Evolutionary conservation across 2,888 invertebrate genomes (phyloP).

Genomic region (Cepaea hortensis): DNA sequence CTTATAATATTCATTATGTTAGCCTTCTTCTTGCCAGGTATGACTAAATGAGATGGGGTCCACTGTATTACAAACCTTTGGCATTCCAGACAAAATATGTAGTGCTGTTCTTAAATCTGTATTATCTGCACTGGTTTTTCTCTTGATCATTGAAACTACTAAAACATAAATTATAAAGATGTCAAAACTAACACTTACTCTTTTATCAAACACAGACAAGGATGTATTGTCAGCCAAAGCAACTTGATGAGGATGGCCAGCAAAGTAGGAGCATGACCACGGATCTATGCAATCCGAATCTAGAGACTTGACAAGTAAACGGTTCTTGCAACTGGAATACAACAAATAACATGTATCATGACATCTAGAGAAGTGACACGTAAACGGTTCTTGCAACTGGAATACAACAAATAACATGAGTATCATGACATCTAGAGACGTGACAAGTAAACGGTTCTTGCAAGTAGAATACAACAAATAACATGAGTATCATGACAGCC

Average conservation of each 20-base stretch:
- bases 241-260: constrained; percentile 63
- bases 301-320: constrained; percentile 45
- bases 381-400: not conserved
- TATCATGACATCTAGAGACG: constrained; percentile 39
- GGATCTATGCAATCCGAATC: constrained; percentile 55
- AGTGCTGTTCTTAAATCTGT: too few species aligned
- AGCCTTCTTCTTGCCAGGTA: too few species aligned
- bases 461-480: not conserved
- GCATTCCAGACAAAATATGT: too few species aligned
- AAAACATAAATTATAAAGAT: too few species aligned
- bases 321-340: constrained; percentile 19
- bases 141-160: too few species aligned
- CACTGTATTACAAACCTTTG: too few species aligned
- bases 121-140: too few species aligned
- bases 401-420: not conserved
- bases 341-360: too few species aligned
- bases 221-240: constrained; percentile 58
- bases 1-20: too few species aligned
- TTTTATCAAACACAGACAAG: constrained; percentile 61
- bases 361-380: too few species aligned
- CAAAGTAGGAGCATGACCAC: constrained; percentile 63
- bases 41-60: too few species aligned
- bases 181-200: constrained; percentile 54
- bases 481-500: not conserved
- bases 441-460: constrained; percentile 42